Percentiles rank a stretch among this genome's conserved stretches.
These are phyloP conservation scores for Polymixis flavicincta DNA, from an alignment of 2,888 invertebrate species.

Conservation along the genomic window DNA sequence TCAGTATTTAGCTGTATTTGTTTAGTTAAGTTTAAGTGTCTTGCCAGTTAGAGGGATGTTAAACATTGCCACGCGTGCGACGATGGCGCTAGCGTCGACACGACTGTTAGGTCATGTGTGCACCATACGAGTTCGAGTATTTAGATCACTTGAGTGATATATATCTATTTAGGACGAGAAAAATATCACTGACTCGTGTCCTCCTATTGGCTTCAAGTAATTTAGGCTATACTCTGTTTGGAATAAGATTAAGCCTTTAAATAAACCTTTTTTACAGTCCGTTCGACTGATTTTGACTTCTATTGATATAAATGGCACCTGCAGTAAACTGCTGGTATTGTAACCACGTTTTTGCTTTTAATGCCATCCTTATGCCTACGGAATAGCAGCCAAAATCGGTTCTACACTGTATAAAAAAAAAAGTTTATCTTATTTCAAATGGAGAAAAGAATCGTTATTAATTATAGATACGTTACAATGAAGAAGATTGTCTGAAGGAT, in stretches of 20 bases:
- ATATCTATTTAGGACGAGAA: neutral
- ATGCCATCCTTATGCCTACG: too few relatives aligned
- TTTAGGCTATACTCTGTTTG: too few relatives aligned
- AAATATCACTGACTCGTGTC: neutral
- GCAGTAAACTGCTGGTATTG: too few relatives aligned
- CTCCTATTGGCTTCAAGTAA: neutral
- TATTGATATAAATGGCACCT: too few relatives aligned
- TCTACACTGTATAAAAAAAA: too few relatives aligned
- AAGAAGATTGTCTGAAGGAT: neutral
- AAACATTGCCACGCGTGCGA: slow-evolving; percentile 16
- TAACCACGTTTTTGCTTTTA: too few relatives aligned
- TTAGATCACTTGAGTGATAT: neutral
- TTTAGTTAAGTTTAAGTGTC: slow-evolving; percentile 43
- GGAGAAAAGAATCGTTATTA: neutral
- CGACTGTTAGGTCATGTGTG: slow-evolving; percentile 14
- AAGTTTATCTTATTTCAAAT: too few relatives aligned
- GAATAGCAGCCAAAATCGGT: too few relatives aligned
- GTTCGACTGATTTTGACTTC: too few relatives aligned
- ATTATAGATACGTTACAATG: too few relatives aligned
- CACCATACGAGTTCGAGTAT: neutral
- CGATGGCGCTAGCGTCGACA: slow-evolving; percentile 39
- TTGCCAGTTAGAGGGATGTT: slow-evolving; percentile 56
- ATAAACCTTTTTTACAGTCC: too few relatives aligned
- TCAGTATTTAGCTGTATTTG: slow-evolving; percentile 48
- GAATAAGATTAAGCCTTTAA: too few relatives aligned